Base-by-base conservation (phyloP, 2,113 vertebrate species). In the Proterorhinus semilunaris region DNA sequence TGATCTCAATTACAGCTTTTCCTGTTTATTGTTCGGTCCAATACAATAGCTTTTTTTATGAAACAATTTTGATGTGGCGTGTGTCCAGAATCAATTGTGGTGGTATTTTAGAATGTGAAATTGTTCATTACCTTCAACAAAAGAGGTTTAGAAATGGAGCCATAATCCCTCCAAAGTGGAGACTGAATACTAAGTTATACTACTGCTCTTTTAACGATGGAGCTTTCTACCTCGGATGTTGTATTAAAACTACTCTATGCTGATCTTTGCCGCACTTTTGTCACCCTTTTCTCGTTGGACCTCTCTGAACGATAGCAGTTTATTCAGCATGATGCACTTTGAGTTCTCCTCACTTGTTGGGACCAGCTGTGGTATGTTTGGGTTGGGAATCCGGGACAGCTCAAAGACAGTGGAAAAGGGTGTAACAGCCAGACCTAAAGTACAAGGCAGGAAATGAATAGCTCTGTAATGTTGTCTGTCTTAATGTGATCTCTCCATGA, bases 301-400 rank as follows among this genome's bases (percentile, higher is more conserved):
- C 27, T 36, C 27, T 36, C 27, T 36, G 4, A 36, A 36, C 27
- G 27, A 36, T 36, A 36, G 27, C 27, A 36, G 27, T 36, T 36
- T 36, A 36, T 36, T 36, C 27, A 3, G 27, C 27, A 5, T 5
- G 27, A 36, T 36, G 27, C 27, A 36, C 27, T 36, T 21, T 54
- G 65, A 51, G 53, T 65, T 46, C 68, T 65, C 44, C 68, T 63
- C 68, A 21, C 83, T 66, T 90, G 83, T 87, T 13, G 48, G 68
- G 83, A 78, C 82, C 65, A 66, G 82, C 73, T 74, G 76, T 81
- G 85, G 75, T 86, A 86, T 85, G 82, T 62, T 7, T 42, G 44
- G 51, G 55, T 70, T 48, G 75, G 59, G 72, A 82, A 89, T 79
- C 73, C 58, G 8, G 6, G 9, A 46, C 9, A 50, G 53, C 57